phyloP scores from a whole-genome alignment of 2,797 vertebrate species.

The Sciaenops ocellatus region DNA sequence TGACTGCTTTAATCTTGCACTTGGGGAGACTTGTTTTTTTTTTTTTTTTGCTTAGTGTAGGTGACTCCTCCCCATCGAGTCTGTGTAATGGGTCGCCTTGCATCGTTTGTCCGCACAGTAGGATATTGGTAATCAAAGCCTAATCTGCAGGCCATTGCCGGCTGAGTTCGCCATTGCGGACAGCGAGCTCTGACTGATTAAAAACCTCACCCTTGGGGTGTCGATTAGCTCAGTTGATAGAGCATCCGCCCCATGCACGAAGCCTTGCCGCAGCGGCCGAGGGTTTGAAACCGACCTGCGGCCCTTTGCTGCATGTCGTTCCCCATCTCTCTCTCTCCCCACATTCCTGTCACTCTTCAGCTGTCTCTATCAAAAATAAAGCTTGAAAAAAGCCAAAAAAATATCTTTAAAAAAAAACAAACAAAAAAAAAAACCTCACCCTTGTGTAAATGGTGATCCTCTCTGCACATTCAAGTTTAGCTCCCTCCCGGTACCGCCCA shows the following conservation, averaged over 20 bases:
- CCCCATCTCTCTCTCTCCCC: too few relatives aligned
- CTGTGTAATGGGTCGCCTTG: constrained; percentile 42
- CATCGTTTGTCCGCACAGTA: constrained; percentile 58
- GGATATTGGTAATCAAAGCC: constrained; percentile 62
- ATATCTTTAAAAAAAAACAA: too few relatives aligned
- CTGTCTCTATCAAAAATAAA: too few relatives aligned
- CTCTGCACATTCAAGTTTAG: constrained; percentile 21
- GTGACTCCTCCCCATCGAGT: constrained; percentile 26
- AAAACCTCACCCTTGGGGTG: constrained; percentile 10
- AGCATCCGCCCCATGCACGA: too few relatives aligned
- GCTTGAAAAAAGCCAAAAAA: too few relatives aligned
- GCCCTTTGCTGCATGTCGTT: too few relatives aligned
- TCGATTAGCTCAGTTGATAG: too few relatives aligned
- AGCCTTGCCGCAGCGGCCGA: too few relatives aligned
- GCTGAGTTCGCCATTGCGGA: constrained; percentile 8
- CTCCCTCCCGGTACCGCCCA: constrained; percentile 7
- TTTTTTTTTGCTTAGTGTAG: not conserved
- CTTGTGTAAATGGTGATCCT: constrained; percentile 1
- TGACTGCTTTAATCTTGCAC: constrained; percentile 30
- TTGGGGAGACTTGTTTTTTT: not conserved
- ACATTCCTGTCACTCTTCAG: too few relatives aligned
- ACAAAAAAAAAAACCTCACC: too few relatives aligned
- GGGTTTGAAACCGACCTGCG: too few relatives aligned
- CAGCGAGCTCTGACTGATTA: constrained; percentile 17
- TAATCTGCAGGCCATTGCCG: constrained; percentile 45